A percentile compares a stretch with the other conserved stretches of the same genome.
Evolutionary conservation across 2,113 vertebrate genomes (phyloP).

Genomic region (Tretioscincus oriximinensis): DNA sequence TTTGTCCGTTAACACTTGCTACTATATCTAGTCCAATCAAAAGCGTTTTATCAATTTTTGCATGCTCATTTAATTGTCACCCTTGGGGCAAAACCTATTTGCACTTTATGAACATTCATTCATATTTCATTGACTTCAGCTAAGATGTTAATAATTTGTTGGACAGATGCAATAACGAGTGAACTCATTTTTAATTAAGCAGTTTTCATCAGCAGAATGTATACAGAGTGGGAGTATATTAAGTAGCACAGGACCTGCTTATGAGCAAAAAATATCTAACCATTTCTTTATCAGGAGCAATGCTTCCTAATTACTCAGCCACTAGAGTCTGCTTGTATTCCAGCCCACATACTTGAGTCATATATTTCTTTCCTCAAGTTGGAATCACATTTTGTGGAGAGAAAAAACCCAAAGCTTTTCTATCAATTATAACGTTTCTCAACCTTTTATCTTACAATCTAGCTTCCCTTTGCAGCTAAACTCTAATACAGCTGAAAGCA

Average conservation of each 20-base stretch:
- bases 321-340: constrained; percentile 13
- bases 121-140: not conserved
- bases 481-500: not conserved
- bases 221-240: constrained; percentile 15
- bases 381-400: constrained; percentile 29
- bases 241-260: not conserved
- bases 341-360: not conserved
- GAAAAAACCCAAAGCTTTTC: constrained; percentile 7
- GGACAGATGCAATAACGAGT: not conserved
- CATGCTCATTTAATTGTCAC: not conserved
- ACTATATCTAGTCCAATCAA: not conserved
- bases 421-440: not conserved
- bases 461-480: not conserved
- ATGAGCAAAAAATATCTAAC: not conserved
- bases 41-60: not conserved
- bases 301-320: not conserved
- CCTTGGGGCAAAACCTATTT: constrained; percentile 23
- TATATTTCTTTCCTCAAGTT: constrained; percentile 8
- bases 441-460: not conserved
- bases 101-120: not conserved
- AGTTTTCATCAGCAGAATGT: constrained; percentile 16
- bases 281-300: constrained; percentile 9
- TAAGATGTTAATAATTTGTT: not conserved
- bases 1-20: not conserved
- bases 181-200: constrained; percentile 21